These are phyloP conservation scores for Cotesia vestalis DNA, from an alignment of 1,140 invertebrate species.

Conservation along the genomic window DNA sequence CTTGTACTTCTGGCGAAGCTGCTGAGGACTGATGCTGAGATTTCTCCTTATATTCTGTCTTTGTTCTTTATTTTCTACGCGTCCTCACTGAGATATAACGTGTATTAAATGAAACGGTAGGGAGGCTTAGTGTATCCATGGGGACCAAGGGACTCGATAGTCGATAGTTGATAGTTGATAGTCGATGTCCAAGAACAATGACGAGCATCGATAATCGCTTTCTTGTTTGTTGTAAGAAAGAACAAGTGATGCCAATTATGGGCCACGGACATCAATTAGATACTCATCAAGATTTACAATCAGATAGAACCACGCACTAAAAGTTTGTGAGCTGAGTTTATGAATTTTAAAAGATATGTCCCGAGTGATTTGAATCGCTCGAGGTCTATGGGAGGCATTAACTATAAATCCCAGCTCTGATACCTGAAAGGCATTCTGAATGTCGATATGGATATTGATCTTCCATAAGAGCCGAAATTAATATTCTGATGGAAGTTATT, in stretches of 20 bases:
- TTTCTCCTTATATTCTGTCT: not conserved
- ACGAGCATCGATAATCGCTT: constrained; percentile 8
- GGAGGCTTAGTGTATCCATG: not conserved
- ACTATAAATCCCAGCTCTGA: no score
- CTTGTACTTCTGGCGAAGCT: not conserved
- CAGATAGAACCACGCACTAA: not conserved
- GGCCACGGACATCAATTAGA: constrained; percentile 16
- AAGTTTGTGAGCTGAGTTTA: not conserved
- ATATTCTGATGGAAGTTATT: no score
- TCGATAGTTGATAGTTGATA: not conserved
- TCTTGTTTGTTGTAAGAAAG: constrained; percentile 23
- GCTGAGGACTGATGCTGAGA: not conserved
- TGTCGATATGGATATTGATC: no score
- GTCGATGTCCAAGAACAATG: not conserved
- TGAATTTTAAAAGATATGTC: not conserved
- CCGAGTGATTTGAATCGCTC: no score
- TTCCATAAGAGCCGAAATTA: no score
- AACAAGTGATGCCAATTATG: constrained; percentile 27
- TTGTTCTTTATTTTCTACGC: constrained; percentile 10
- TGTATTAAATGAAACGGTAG: not conserved
- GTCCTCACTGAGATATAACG: not conserved
- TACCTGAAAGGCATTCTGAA: no score
- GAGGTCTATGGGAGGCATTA: no score
- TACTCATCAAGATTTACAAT: constrained; percentile 1
- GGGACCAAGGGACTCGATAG: constrained; percentile 23